phyloP scores from a whole-genome alignment of 2,113 vertebrate species.

The Sylvietta virens region DNA sequence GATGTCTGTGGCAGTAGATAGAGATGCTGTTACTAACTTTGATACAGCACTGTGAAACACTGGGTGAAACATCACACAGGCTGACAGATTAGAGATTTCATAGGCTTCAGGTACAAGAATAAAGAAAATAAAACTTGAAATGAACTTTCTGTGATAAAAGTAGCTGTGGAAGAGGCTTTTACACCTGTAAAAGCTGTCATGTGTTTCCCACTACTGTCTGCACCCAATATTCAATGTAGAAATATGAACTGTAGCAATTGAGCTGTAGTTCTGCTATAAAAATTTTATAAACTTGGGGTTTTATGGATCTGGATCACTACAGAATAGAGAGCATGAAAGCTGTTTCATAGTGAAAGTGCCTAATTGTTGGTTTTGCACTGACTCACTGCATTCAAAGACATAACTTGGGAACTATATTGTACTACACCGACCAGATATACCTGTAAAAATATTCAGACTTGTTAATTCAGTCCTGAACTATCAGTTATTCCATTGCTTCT shows the following conservation, averaged over 20 bases:
- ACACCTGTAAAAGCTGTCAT: neutral
- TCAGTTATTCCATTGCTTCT: neutral
- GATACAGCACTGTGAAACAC: neutral
- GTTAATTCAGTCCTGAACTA: neutral
- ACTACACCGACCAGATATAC: fast-evolving
- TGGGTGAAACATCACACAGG: neutral
- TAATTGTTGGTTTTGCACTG: neutral
- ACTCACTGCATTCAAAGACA: neutral
- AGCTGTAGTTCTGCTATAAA: neutral
- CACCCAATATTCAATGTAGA: neutral
- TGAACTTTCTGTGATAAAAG: slow-evolving; percentile 4
- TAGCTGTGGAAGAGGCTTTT: neutral
- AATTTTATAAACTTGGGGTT: neutral
- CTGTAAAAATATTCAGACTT: neutral
- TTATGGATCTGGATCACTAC: neutral
- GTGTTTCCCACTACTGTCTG: neutral
- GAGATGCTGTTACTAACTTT: slow-evolving; percentile 14
- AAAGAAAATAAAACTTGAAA: slow-evolving; percentile 30
- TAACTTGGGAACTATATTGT: neutral
- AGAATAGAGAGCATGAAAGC: neutral
- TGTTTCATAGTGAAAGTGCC: neutral
- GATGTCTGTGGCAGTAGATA: neutral
- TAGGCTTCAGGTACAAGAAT: neutral
- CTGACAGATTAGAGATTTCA: slow-evolving; percentile 27
- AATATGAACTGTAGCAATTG: neutral